These are phyloP conservation scores for Conus canariensis DNA, from an alignment of 2,888 invertebrate species.

Conservation along the genomic window DNA sequence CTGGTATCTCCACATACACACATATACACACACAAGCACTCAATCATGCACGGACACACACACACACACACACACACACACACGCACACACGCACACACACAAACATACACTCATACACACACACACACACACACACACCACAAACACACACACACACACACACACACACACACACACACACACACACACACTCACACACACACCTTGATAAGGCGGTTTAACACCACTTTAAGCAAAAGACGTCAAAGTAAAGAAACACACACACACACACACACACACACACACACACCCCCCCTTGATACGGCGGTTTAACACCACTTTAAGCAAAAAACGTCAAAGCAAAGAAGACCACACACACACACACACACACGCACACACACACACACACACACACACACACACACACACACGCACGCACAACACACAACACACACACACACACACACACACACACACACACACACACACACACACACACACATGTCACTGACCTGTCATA, in stretches of 20 bases:
- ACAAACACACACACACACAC: too few relatives aligned
- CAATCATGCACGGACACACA: neutral
- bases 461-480: neutral
- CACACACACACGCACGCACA: neutral
- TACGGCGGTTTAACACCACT: too few relatives aligned
- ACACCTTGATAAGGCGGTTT: neutral
- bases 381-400: neutral
- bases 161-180: too few relatives aligned
- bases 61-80: conserved; percentile 8
- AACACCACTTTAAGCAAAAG: neutral
- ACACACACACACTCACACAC: conserved; percentile 16
- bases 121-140: conserved; percentile 4
- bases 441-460: conserved; percentile 24
- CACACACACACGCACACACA: neutral
- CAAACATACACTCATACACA: neutral
- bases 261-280: neutral
- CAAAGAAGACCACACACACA: neutral
- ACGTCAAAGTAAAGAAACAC: neutral
- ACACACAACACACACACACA: conserved; percentile 1
- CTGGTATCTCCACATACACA: neutral
- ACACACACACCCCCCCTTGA: neutral
- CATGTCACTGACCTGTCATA: conserved; percentile 85
- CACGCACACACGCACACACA: conserved; percentile 13
- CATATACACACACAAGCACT: neutral
- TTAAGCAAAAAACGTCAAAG: too few relatives aligned